Base-by-base conservation (phyloP, 2,888 invertebrate genomes). In the Rapana venosa region DNA sequence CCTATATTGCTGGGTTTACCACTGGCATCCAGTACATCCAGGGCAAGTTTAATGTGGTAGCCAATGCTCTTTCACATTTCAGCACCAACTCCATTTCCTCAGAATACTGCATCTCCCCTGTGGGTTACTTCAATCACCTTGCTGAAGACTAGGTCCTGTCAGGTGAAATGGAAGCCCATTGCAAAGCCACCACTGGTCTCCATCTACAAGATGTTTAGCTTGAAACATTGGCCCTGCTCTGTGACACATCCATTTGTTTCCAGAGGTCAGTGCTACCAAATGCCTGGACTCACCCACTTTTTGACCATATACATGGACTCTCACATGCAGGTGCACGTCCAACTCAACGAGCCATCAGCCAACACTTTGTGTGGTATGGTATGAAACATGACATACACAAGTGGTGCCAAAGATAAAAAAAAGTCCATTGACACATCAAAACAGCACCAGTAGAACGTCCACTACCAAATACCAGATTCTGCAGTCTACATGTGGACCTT, bases 341-440 rank as follows among this genome's bases (percentile, higher is more conserved):
- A 58, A 61, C 61, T 32, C 88, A 88, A 88, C 61, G 58, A 56
- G 89, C 89, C 32, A 86, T 89, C 77, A 83, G 56, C 47, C 90
- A 90, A 83, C 90, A 84, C 58, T 90, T 90, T 66, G 87, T 87
- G 20, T 87, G 87, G 90, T 70, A 83, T 26, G 84, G 87, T 70
- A 83, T 90, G 90, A 90, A 90, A 58, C 90, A 87, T 61, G 87
- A 90, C 87, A 87, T 90, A n/a, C 86, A 87, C 36, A 70, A 87
- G 30, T 87, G 74, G 87, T 87, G 70, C 61, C 30, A 74, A 56
- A 77, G 35, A 30, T 77, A 77, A 15, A 74, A 87, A 47, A 87
- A 70, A 70, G 85, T 89, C 36, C 83, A 89, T 84, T 30, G 85
- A 30, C 88, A 89, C 84, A 89, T 87, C n/a, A 35, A n/a, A 81